Conservation (phyloP, 2,888 invertebrate genomes). For the Anticlea derivata region DNA sequence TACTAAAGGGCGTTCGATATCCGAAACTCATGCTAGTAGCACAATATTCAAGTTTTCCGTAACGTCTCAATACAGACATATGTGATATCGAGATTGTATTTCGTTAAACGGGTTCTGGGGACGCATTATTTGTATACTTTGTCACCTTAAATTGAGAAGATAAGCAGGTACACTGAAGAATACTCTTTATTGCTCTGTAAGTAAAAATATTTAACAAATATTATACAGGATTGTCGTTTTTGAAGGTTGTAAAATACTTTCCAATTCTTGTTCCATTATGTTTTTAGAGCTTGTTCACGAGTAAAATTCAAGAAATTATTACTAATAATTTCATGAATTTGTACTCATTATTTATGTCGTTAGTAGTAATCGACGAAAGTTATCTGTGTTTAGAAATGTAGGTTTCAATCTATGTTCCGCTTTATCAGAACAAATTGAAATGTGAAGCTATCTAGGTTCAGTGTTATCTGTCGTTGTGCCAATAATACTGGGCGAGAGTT, state of each 20-base stretch:
- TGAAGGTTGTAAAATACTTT: slow-evolving; percentile 6
- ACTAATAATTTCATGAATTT: too few relatives aligned
- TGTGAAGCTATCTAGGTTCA: slow-evolving; percentile 24
- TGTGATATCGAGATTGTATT: slow-evolving; percentile 46
- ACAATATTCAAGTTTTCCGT: slow-evolving; percentile 48
- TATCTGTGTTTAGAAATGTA: slow-evolving; percentile 23
- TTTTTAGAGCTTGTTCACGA: background rate
- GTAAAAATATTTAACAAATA: slow-evolving; percentile 22
- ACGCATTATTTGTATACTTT: slow-evolving; percentile 29
- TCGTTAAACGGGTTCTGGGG: slow-evolving; percentile 23
- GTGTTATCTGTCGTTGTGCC: slow-evolving; percentile 28
- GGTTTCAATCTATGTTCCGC: slow-evolving; percentile 6
- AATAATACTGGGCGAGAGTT: slow-evolving; percentile 9
- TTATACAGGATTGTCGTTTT: slow-evolving; percentile 8
- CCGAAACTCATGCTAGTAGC: slow-evolving; percentile 14
- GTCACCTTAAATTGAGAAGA: slow-evolving; percentile 33
- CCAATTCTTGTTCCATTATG: slow-evolving; percentile 3
- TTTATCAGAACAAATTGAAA: slow-evolving; percentile 36
- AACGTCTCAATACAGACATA: slow-evolving; percentile 54
- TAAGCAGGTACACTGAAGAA: slow-evolving; percentile 20
- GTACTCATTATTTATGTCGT: too few relatives aligned
- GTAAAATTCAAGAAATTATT: too few relatives aligned
- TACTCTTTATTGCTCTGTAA: slow-evolving; percentile 27
- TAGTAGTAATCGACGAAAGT: too few relatives aligned
- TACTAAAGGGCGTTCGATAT: background rate